Base-by-base conservation (phyloP, 2,888 invertebrate genomes). In the Cyrtodaria siliqua region DNA sequence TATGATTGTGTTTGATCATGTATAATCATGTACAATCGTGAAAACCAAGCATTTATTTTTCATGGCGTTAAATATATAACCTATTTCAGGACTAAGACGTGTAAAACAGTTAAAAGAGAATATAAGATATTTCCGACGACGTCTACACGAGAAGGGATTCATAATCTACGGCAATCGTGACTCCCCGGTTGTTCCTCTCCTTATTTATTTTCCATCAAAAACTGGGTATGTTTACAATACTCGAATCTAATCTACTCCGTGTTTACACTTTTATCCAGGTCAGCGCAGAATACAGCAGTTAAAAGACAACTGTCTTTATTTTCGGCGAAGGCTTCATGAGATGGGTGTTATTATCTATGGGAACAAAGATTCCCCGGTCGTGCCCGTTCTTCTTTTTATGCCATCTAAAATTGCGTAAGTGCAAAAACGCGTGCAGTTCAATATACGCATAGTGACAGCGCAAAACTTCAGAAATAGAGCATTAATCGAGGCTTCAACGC, bases 101-200 rank as follows among this genome's bases (percentile, higher is more conserved):
- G 95, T 97, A 50, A 94, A 94, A 61, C 95, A 95, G 87, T 94
- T 98, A 79, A 95, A 96, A 1, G 95, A 96, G 82, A 98, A 98
- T 94, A 96, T 97, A 0, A 94, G 94, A 62, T 97, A 97, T 93
- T 97, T 97, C 91, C 95, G 97, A 68, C 94, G 95, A 80, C 95
- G 95, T 83, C 94, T 99, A 82, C 95, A 96, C 78, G 96, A 96
- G 93, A 96, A 97, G 93, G 98, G 99, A 81, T 97, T 98, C 86
- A 97, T 99, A 85, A 95, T 96, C 83, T 97, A 97, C 93, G 99
- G 99, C 8, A 97, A 98, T 93, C 96, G 96, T 90, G 97, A 98
- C 93, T 98, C 98, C 52, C 99, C 99, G 0, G 98, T 99, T 79
- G 97, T 99, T 90, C 99, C 99, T 18, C 95, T 99, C 94, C 94